These are phyloP conservation scores for Spongilla lacustris DNA, from an alignment of 37 sponge, comb jelly and placozoan genomes.

Conservation along the genomic window DNA sequence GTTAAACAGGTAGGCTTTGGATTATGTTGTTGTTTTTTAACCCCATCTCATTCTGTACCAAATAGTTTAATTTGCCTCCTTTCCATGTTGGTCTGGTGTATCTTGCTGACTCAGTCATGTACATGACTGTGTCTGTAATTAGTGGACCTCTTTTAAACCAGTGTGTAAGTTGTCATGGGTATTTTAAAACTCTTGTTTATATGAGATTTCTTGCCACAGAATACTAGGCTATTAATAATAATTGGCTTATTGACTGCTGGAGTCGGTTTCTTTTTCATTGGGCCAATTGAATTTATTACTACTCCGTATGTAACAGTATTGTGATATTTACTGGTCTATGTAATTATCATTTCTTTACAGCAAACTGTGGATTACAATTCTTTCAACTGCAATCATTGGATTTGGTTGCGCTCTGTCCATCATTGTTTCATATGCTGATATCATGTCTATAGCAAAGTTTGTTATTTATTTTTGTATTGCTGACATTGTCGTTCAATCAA, in stretches of 20 bases:
- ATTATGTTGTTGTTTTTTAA: background rate
- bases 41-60: background rate
- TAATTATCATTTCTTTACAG: background rate
- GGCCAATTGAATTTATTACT: constrained; percentile 54
- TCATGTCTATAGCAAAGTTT: constrained; percentile 44
- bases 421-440: constrained; percentile 41
- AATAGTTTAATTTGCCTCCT: constrained; percentile 40
- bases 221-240: constrained; percentile 49
- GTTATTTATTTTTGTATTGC: background rate
- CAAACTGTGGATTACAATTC: constrained; percentile 45
- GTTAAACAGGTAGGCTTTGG: background rate
- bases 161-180: constrained; percentile 22
- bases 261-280: constrained; percentile 46
- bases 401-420: constrained; percentile 23
- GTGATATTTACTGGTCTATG: background rate
- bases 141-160: constrained; percentile 44
- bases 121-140: constrained; percentile 43
- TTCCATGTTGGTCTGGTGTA: background rate
- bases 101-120: constrained; percentile 24
- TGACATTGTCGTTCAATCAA: too few relatives aligned
- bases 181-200: too few relatives aligned
- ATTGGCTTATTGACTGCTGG: constrained; percentile 32
- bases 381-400: constrained; percentile 35
- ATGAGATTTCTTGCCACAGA: background rate
- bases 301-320: constrained; percentile 8